phyloP scores from a whole-genome alignment of 2,797 vertebrate species.

The Poecilia velifera region DNA sequence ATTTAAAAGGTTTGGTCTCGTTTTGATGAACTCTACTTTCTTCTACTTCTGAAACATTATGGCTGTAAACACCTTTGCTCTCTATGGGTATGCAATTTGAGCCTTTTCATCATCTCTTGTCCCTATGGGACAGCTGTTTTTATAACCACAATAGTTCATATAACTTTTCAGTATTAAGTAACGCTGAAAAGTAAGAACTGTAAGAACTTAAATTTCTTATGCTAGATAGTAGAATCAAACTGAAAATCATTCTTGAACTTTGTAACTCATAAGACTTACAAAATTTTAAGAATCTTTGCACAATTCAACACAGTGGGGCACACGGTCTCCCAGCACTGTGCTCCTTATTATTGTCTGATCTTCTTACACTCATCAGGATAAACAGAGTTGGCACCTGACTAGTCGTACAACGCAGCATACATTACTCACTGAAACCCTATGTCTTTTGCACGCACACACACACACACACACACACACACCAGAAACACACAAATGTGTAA shows the following conservation, averaged over 20 bases:
- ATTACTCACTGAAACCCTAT: constrained; percentile 49
- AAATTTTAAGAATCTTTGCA: background rate
- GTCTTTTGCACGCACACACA: constrained; percentile 28
- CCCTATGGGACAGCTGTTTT: background rate
- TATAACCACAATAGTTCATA: background rate
- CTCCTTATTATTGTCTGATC: constrained; percentile 24
- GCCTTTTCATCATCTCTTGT: background rate
- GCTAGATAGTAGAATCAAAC: background rate
- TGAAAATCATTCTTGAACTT: background rate
- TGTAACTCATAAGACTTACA: background rate
- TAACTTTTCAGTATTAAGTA: background rate
- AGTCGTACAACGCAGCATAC: constrained; percentile 43
- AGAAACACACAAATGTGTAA: constrained; percentile 29
- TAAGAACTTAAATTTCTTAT: background rate
- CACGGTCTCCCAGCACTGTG: constrained; percentile 10
- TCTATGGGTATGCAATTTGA: background rate
- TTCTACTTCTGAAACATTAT: background rate
- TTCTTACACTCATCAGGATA: constrained; percentile 30
- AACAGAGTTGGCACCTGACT: constrained; percentile 55
- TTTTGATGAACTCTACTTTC: background rate
- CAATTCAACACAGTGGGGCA: no score
- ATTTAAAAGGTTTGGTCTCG: background rate
- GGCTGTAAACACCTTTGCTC: background rate
- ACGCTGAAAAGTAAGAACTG: background rate
- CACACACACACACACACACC: background rate